These are phyloP conservation scores for Adelosebastes latens DNA, from an alignment of 2,797 vertebrate species.

Conservation along the genomic window DNA sequence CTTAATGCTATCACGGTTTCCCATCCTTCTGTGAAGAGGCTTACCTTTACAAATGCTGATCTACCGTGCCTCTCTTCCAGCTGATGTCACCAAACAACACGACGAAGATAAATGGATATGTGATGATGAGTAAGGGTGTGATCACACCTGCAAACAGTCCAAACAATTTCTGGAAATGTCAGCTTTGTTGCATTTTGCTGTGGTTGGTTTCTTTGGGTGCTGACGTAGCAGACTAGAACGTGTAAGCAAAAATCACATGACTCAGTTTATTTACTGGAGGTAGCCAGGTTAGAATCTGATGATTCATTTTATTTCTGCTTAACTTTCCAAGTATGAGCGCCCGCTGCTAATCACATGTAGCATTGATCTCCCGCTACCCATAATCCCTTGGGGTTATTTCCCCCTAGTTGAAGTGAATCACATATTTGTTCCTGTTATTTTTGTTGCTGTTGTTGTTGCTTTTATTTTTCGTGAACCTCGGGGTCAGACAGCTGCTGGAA, in stretches of 20 bases:
- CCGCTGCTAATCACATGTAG: background rate
- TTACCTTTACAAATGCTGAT: background rate
- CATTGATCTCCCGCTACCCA: background rate
- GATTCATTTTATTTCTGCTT: background rate
- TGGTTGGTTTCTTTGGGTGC: background rate
- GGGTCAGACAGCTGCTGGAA: background rate
- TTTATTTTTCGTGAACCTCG: background rate
- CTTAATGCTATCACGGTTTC: background rate
- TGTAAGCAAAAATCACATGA: background rate
- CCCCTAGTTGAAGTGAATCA: background rate
- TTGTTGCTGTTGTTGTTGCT: background rate
- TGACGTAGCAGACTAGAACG: background rate
- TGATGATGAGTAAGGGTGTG: background rate
- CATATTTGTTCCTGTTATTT: background rate
- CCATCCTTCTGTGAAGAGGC: constrained; percentile 2
- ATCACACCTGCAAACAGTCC: constrained; percentile 3
- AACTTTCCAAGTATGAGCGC: background rate
- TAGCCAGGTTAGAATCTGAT: background rate
- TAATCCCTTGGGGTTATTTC: background rate
- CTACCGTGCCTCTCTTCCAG: background rate
- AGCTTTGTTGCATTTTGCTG: background rate
- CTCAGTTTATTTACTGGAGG: background rate
- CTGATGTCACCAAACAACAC: background rate
- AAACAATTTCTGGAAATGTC: background rate
- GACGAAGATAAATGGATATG: background rate